These are phyloP conservation scores for Plotosus lineatus DNA, from an alignment of 2,113 vertebrate genomes.

Conservation along the genomic window DNA sequence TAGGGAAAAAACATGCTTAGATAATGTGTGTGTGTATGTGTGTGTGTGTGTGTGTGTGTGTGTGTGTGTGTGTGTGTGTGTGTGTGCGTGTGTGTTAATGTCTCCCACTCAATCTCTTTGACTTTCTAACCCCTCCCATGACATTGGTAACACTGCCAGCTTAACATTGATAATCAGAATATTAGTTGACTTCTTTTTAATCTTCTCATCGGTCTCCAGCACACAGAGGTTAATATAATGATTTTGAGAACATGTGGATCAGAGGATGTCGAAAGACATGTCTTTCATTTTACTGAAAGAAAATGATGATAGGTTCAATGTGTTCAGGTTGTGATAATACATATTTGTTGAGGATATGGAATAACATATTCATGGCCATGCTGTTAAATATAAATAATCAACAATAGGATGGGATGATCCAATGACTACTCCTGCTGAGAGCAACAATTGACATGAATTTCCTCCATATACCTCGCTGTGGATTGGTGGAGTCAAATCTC, in stretches of 20 bases:
- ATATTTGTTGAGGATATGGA: background rate
- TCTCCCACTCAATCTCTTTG: background rate
- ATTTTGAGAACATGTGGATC: background rate
- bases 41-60: constrained; percentile 7
- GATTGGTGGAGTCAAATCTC: too few relatives aligned
- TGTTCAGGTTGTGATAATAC: background rate
- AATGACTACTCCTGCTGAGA: too few relatives aligned
- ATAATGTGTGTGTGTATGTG: background rate
- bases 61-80: background rate
- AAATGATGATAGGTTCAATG: background rate
- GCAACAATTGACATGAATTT: too few relatives aligned
- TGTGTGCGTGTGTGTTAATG: background rate
- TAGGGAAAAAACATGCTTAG: background rate
- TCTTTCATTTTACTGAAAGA: background rate
- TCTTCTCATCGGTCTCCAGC: background rate
- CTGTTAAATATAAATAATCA: too few relatives aligned
- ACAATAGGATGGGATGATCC: too few relatives aligned
- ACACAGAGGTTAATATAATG: background rate
- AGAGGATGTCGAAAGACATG: background rate
- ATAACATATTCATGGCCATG: too few relatives aligned
- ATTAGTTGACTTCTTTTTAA: background rate
- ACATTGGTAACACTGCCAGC: background rate
- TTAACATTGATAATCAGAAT: constrained; percentile 1
- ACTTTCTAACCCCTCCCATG: background rate
- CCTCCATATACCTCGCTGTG: too few relatives aligned